Evolutionary conservation across 2,888 invertebrate species (phyloP), one percentile per base, ranked within the genome.

Genomic region (Lepeophtheirus nordmannii): DNA sequence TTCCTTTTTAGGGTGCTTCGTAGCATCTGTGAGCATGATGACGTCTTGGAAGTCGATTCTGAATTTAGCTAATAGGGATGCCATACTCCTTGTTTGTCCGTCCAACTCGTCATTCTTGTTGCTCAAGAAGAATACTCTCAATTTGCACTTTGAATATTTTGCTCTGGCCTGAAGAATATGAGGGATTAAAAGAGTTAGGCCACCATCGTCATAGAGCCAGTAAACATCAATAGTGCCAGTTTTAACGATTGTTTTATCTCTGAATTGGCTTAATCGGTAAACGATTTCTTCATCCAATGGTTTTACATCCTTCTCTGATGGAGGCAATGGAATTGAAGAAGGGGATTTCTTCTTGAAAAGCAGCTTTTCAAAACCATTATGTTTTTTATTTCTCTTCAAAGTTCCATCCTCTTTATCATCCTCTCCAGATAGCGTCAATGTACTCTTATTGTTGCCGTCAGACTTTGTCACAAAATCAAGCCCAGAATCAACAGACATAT

Each of bases 141-240:
- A 78, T 74, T 85, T 85, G 75, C 87, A 88, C 71, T 82, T 80
- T 65, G 83, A 78, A 87, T 88, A 89, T 71, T 83, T 80, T 10
- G 84, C 81, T 70, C 89, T 81, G 71, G 85, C 84, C 62, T 86
- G 86, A 70, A 90, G 82, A 70, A 90, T 89, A 76, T 90, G 89
- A 0, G 89, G 89, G 70, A 90, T 76, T 68, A 90, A 79, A 75
- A 90, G 85, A 1, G 89, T 89, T 58, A 90, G 79, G 64, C 80
- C 79, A 63, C 71, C 71, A 63, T 71, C 71, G 64, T 71, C 71
- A 63, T 70, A 71, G 23, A 71, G 67, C 71, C 71, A 71, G 69
- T 69, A 71, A 14, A 71, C 70, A 67, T 71, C 71, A 46, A 71
- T 71, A 10, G 68, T 70, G 22, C 71, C 70, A 40, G 53, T 46